Evolutionary conservation across 2,888 invertebrate species (phyloP).

Genomic region (Trissolcus brochymenae): DNA sequence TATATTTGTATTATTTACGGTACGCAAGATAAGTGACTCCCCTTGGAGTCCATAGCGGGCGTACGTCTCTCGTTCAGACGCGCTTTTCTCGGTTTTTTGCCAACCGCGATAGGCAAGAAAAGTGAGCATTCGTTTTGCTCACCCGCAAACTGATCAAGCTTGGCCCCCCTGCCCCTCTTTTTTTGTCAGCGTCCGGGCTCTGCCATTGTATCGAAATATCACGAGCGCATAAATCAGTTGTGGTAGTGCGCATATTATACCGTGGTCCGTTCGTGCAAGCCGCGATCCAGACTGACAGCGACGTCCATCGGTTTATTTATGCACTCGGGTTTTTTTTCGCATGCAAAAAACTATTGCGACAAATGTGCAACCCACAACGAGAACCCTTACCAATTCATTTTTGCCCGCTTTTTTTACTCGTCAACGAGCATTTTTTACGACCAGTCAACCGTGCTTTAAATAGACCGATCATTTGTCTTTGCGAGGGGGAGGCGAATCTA

Average conservation of each 20-base stretch:
- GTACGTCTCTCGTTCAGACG: constrained; percentile 35
- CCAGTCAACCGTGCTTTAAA: constrained; percentile 18
- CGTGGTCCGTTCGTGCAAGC: constrained; percentile 64
- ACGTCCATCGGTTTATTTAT: constrained; percentile 67
- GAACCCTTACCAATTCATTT: constrained; percentile 33
- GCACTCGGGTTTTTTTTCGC: constrained; percentile 21
- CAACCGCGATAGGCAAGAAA: constrained; percentile 65
- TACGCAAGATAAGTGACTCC: constrained; percentile 72
- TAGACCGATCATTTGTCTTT: constrained; percentile 18
- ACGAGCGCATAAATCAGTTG: constrained; percentile 69
- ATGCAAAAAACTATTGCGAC: constrained; percentile 32
- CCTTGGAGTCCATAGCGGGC: constrained; percentile 29
- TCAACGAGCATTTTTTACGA: constrained; percentile 16
- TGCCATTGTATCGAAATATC: constrained; percentile 70
- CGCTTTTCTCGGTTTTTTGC: constrained; percentile 24
- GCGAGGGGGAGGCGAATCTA: not conserved
- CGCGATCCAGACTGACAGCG: constrained; percentile 67
- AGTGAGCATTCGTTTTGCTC: constrained; percentile 68
- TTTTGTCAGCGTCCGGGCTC: not conserved
- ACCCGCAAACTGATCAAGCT: constrained; percentile 64
- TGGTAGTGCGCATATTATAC: constrained; percentile 69
- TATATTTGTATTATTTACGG: constrained; percentile 76
- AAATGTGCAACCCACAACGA: constrained; percentile 39
- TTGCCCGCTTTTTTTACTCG: constrained; percentile 24
- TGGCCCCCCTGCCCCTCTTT: constrained; percentile 15